Conservation (phyloP, 2,797 vertebrate genomes). For the Numenius phaeopus region DNA sequence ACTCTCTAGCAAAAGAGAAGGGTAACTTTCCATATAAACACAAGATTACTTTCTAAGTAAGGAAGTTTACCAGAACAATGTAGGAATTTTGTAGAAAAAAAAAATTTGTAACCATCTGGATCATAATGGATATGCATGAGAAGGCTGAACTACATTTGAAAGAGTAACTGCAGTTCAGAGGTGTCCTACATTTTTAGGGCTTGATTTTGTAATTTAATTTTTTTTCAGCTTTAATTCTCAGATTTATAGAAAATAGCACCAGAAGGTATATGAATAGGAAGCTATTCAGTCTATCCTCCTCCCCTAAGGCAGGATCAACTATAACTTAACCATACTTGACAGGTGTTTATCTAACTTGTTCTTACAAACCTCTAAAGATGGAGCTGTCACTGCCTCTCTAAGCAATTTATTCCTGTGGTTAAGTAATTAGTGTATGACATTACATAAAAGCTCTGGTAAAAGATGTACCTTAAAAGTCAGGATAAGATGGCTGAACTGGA, state of each 20-base stretch:
- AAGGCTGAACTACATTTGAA: not conserved
- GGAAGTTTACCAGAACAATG: not conserved
- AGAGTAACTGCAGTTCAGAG: not conserved
- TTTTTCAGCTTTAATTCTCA: slow-evolving; percentile 13
- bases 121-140: not conserved
- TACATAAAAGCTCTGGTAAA: slow-evolving; percentile 18
- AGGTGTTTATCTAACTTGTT: slow-evolving; percentile 65
- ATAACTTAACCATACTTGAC: slow-evolving; percentile 50
- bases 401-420: slow-evolving; percentile 47
- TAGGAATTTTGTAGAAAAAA: not conserved
- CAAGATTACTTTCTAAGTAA: not conserved
- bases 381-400: slow-evolving; percentile 28
- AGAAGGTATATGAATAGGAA: not conserved
- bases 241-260: slow-evolving; percentile 9
- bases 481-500: slow-evolving; percentile 93
- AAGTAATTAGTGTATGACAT: slow-evolving; percentile 28
- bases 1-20: not conserved
- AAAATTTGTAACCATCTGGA: not conserved
- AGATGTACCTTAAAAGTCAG: slow-evolving; percentile 90
- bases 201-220: not conserved
- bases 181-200: not conserved
- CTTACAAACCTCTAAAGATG: slow-evolving; percentile 10
- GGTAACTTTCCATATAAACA: not conserved
- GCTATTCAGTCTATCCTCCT: not conserved
- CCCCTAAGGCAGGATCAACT: slow-evolving; percentile 47